These are phyloP conservation scores for Lasioglossum villosulum DNA, from an alignment of 2,888 invertebrate genomes.

Conservation along the genomic window DNA sequence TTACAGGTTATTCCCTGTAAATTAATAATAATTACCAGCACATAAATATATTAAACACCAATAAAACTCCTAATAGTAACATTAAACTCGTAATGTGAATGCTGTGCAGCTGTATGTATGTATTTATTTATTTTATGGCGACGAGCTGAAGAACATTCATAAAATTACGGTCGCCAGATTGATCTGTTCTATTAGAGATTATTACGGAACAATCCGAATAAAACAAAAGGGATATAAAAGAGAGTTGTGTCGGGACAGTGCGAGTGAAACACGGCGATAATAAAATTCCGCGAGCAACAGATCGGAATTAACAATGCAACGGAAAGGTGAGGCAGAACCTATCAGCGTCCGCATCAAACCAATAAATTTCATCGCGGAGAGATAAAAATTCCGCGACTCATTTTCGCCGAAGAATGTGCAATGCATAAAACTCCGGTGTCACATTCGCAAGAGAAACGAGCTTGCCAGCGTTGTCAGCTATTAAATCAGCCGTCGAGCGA, in stretches of 20 bases:
- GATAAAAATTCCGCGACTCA: neutral
- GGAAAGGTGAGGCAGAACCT: neutral
- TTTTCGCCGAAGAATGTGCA: conserved; percentile 6
- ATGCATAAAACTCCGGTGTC: neutral
- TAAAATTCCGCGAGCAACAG: neutral
- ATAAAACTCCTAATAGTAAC: neutral
- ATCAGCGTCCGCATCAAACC: conserved; percentile 9
- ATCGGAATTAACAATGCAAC: conserved; percentile 4
- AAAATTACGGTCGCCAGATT: neutral
- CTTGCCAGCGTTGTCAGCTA: neutral
- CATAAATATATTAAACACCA: neutral
- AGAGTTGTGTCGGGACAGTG: neutral
- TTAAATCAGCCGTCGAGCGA: conserved; percentile 8
- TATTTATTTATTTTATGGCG: neutral
- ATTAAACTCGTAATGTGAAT: neutral
- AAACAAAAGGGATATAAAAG: neutral
- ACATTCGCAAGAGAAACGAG: conserved; percentile 7
- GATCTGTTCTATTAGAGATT: neutral
- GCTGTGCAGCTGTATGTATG: neutral
- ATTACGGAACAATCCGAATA: neutral
- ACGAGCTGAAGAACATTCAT: neutral
- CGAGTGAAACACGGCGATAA: neutral
- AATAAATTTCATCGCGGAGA: conserved; percentile 9
- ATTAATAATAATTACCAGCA: neutral
- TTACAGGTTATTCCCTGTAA: neutral